Evolutionary conservation across 1,140 invertebrate species (phyloP).

Genomic region (Philaenus spumarius): DNA sequence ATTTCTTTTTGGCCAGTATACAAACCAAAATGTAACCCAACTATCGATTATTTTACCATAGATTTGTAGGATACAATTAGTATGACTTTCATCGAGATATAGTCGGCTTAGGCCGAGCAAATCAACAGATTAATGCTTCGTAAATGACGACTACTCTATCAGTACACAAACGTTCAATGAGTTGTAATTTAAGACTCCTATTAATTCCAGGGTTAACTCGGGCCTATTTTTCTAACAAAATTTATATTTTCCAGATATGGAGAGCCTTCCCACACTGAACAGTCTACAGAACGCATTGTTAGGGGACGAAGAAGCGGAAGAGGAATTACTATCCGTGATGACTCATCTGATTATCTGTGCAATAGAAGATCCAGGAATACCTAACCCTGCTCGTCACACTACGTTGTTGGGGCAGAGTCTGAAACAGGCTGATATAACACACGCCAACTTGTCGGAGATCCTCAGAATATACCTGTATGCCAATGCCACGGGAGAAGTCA

Average conservation of each 20-base stretch:
- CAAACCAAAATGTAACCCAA: no score
- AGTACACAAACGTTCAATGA: no score
- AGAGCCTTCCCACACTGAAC: slow-evolving; percentile 76
- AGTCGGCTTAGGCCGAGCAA: no score
- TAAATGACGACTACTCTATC: no score
- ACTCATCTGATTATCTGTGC: slow-evolving; percentile 86
- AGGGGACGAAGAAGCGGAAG: slow-evolving; percentile 71
- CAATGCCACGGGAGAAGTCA: slow-evolving; percentile 77
- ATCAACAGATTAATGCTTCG: no score
- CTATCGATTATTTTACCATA: no score
- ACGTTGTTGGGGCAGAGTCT: slow-evolving; percentile 85
- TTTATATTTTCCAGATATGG: slow-evolving; percentile 56
- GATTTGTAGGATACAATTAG: no score
- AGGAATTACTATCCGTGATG: slow-evolving; percentile 80
- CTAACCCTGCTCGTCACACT: slow-evolving; percentile 76
- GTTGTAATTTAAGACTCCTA: no score
- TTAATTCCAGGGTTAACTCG: no score
- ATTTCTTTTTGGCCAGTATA: no score
- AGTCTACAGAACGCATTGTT: slow-evolving; percentile 79
- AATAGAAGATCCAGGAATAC: slow-evolving; percentile 90
- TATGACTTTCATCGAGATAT: no score
- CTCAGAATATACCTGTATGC: slow-evolving; percentile 83
- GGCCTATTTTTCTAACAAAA: no score
- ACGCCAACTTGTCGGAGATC: slow-evolving; percentile 87
- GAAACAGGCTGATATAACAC: slow-evolving; percentile 85